Base-by-base conservation (phyloP, 2,113 vertebrate genomes). In the Pelecanus crispus region DNA sequence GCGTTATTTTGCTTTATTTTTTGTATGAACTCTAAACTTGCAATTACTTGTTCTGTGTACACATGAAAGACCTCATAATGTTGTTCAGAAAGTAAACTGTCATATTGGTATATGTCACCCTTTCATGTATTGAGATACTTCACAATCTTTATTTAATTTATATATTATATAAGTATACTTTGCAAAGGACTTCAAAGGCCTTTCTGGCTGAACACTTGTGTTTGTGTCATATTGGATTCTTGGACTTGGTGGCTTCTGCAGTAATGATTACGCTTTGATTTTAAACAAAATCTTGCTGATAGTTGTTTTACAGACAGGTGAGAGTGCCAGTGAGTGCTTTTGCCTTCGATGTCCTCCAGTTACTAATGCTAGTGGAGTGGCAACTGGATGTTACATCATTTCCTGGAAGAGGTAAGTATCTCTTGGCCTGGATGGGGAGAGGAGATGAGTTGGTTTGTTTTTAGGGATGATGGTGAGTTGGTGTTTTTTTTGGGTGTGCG, bases 271-370 rank as follows among this genome's bases (percentile, higher is more conserved):
- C 6, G 5, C 77, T 81, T 94, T 81, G 82, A 92, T 96, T 95
- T 95, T 96, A 91, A 97, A 95, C 87, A 68, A 89, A 79, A 44
- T 94, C 49, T 95, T 93, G 85, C 95, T 95, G 91, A 59, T 92
- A 99, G 99, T 99, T 97, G 98, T 99, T 93, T 98, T 99, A 86
- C 98, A 99, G 98, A 99, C 99, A 25, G 98, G 98, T 19, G 99
- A 99, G 96, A 98, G 98, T 72, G 99, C 99, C 79, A 99, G 99
- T 32, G 99, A 99, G 94, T 99, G 99, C 95, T 99, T 99, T 95
- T 99, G 99, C 92, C 98, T 99, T 79, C 98, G 97, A 20, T 99
- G 99, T 94, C 99, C 99, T 12, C 97, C 98, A 7, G 79, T 96
- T 80, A 97, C 96, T 62, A 98, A 94, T 67, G 97, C 93, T 58